Percentiles rank a stretch among this genome's conserved stretches.
Evolutionary conservation across 2,113 vertebrate genomes (phyloP).

Genomic region (Dipodomys ordii): DNA sequence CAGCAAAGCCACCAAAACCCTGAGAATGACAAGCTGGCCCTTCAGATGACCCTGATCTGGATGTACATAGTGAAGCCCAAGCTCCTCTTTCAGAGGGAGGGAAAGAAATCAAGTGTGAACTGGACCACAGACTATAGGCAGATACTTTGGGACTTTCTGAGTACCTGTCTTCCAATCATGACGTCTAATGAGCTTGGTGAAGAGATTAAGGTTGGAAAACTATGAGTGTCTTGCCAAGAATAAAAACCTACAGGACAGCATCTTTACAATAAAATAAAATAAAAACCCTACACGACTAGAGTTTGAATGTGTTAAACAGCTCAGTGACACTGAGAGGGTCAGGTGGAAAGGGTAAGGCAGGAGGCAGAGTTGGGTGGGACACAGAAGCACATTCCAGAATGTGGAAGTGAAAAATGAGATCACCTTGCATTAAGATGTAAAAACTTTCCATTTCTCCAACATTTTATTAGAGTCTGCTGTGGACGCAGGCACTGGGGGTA

Average conservation of each 20-base stretch:
- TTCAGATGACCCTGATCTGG: not conserved
- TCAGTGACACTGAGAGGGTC: too few relatives aligned
- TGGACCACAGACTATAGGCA: not conserved
- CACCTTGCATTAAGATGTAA: too few relatives aligned
- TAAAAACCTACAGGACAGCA: not conserved
- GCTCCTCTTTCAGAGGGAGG: not conserved
- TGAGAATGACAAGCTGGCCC: accelerated
- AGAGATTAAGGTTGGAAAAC: not conserved
- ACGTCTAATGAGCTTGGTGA: not conserved
- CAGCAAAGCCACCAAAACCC: not conserved
- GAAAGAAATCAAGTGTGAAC: not conserved
- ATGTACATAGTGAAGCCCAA: too few relatives aligned
- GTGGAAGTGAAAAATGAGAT: too few relatives aligned
- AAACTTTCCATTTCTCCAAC: too few relatives aligned
- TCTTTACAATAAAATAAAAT: too few relatives aligned
- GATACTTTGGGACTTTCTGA: accelerated
- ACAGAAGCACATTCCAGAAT: too few relatives aligned
- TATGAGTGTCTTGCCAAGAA: not conserved
- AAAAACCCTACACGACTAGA: not conserved
- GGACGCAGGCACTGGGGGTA: too few relatives aligned
- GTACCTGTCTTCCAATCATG: not conserved
- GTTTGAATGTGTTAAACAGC: too few relatives aligned
- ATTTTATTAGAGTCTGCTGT: too few relatives aligned
- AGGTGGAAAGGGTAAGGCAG: too few relatives aligned
- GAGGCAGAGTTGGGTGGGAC: too few relatives aligned